Evolutionary conservation across 2,888 invertebrate species (phyloP), one percentile per base, ranked within the genome.

Genomic region (Orthonevra nobilis): DNA sequence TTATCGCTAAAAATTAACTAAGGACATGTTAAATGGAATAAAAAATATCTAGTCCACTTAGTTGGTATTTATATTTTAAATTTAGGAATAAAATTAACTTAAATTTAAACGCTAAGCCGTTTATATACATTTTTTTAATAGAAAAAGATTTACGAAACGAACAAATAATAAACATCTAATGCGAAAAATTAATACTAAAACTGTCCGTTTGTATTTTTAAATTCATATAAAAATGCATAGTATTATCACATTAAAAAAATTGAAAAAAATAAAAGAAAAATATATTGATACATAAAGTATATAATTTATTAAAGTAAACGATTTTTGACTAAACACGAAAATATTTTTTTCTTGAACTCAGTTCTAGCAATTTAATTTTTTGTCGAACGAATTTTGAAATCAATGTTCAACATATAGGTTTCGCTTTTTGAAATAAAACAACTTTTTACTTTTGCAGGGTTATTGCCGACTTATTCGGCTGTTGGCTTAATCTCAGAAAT

Each of bases 161-260:
- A 5, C n/a, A 32, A 63, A 70, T 0, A 42, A 30, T 38, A 4
- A 19, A 64, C 44, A 64, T 64, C 48, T 64, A 42, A 54, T 42
- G 23, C 28, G 60, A 34, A 46, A 26, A 28, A 61, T 60, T 34
- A 32, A 50, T 30, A 19, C 26, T n/a, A 48, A 68, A 58, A 34
- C 60, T 54, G 36, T 74, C 68, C 54, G 68, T 74, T 70, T 75
- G 70, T 70, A 64, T 56, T 73, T 73, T 64, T 50, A 63, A 64
- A 46, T 42, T 63, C 28, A 58, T 63, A 69, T 74, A 34, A 56
- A 54, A 63, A 54, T 73, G 58, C 61, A 34, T n/a, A 52, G 50
- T 23, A 10, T 5, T 3, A 40, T 54, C 46, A 44, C 28, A 38
- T 44, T 48, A 46, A 69, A 52, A 54, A 7, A 61, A 40, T n/a